These are phyloP conservation scores for Rhinichthys klamathensis DNA, from an alignment of 2,113 vertebrate genomes.

Conservation along the genomic window DNA sequence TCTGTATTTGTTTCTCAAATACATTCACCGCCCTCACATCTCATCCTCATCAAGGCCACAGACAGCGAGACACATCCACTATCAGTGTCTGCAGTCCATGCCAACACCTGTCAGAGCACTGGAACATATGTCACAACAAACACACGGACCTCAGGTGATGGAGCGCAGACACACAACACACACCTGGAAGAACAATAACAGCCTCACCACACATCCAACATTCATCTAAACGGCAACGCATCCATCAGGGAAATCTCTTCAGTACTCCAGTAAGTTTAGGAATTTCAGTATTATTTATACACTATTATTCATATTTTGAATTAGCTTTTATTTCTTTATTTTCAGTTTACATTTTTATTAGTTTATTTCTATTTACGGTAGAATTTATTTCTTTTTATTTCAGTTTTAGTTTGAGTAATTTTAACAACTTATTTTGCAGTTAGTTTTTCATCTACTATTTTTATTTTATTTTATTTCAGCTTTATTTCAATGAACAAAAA, in stretches of 20 bases:
- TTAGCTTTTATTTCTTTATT: too few relatives aligned
- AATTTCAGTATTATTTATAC: neutral
- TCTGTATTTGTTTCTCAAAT: neutral
- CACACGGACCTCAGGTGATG: slow-evolving; percentile 36
- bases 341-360: too few relatives aligned
- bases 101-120: slow-evolving; percentile 8
- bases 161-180: neutral
- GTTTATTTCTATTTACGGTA: neutral
- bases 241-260: neutral
- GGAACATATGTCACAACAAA: slow-evolving; percentile 34
- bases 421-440: neutral
- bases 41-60: neutral
- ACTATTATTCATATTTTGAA: too few relatives aligned
- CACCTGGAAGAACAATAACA: slow-evolving; percentile 15
- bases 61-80: neutral
- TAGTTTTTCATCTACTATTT: neutral
- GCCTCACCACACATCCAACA: neutral
- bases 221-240: neutral
- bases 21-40: neutral
- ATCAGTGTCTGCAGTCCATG: neutral
- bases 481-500: neutral
- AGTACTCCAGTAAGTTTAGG: too few relatives aligned
- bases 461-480: neutral
- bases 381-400: neutral
- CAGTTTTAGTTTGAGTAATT: neutral